Evolutionary conservation across 2,797 vertebrate genomes (phyloP), one percentile per base, ranked within the genome.

Genomic region (Chaunax sp.): DNA sequence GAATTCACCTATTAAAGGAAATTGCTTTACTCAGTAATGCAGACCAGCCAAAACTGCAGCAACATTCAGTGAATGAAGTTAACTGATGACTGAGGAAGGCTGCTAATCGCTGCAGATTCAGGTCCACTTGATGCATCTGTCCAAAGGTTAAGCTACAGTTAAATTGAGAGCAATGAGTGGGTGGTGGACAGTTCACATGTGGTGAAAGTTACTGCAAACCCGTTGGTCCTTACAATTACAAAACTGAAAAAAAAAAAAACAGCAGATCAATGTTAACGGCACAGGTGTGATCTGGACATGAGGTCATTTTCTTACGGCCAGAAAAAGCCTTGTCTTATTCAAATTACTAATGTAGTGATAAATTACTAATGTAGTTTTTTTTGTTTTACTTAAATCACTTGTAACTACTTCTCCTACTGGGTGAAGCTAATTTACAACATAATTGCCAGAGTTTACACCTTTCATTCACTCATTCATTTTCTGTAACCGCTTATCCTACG

Each of bases 81-180:
- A 4, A 44, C 49, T 35, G 58, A 66, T 41, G 55, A 78, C 43
- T 71, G 76, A 78, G 26, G 25, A 71, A n/a, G 15, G 60, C 62
- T 58, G 30, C 40, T 25, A 37, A 58, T 54, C 15, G 15, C 67
- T 11, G 59, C 22, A 57, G 57, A 37, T 49, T 57, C 41, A 66
- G 26, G 51, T 69, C 77, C 50, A 43, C 76, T 61, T 60, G 57
- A 77, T 72, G 64, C 63, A 55, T 80, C 73, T 2, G 75, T 83
- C 78, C 86, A 89, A 88, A 90, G 88, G 76, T 90, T 56, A 47
- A 38, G 18, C 44, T 15, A 14, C 53, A 33, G 33, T 49, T 55
- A 25, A 53, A 41, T 35, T 26, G 49, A n/a, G 46, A 41, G 37
- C 14, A 55, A 56, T 19, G 65, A 53, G 67, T 61, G 67, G 66